A percentile compares a stretch with the other conserved stretches of the same genome.
These are phyloP conservation scores for Sinocyclocheilus grahami DNA, from an alignment of 2,113 vertebrate species.

Conservation along the genomic window DNA sequence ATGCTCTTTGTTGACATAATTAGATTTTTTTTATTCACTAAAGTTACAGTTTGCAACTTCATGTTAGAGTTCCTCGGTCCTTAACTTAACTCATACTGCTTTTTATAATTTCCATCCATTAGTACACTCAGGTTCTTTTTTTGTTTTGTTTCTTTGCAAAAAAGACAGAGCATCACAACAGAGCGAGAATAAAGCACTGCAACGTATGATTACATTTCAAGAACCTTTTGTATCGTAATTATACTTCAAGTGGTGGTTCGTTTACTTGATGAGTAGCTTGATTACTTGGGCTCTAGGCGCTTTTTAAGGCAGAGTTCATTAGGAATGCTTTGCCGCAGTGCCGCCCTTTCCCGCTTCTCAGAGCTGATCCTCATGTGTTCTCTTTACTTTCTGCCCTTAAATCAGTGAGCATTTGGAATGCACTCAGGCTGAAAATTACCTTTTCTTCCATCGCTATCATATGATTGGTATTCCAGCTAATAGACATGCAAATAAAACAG, in stretches of 20 bases:
- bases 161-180: background rate
- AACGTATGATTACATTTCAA: conserved; percentile 15
- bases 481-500: conserved; percentile 69
- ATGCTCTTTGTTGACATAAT: background rate
- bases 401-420: conserved; percentile 55
- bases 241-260: conserved; percentile 29
- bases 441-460: conserved; percentile 60
- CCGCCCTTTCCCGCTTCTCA: background rate
- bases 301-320: conserved; percentile 4
- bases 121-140: too few relatives aligned
- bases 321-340: conserved; percentile 24
- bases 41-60: background rate
- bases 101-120: background rate
- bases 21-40: background rate
- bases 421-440: conserved; percentile 71
- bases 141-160: background rate
- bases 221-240: conserved; percentile 4
- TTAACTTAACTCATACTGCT: background rate
- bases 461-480: conserved; percentile 61
- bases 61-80: background rate
- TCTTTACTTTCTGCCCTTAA: conserved; percentile 23
- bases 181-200: background rate
- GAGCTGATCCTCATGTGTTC: conserved; percentile 9
- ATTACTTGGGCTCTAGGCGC: conserved; percentile 4
- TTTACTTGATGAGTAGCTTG: conserved; percentile 47